Percentiles rank a stretch among this genome's conserved stretches.
phyloP scores from a whole-genome alignment of 2,113 vertebrate genomes.

The Agapornis roseicollis region DNA sequence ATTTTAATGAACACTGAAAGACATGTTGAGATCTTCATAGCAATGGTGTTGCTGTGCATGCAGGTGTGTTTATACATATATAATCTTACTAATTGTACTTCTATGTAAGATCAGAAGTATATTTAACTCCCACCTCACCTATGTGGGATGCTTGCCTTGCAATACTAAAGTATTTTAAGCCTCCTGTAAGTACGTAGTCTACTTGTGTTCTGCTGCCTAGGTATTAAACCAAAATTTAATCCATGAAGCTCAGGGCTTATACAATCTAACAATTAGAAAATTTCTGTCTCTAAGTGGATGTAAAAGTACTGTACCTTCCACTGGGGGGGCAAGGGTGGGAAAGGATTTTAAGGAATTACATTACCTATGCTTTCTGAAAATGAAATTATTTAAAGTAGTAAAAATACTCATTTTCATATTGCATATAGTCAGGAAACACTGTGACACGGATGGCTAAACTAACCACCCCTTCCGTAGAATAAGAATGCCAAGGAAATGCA shows the following conservation, averaged over 20 bases:
- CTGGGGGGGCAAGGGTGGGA: rapidly evolving
- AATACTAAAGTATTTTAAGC: not conserved
- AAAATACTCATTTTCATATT: not conserved
- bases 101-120: not conserved
- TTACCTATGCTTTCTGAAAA: not conserved
- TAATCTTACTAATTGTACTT: not conserved
- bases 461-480: not conserved
- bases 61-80: not conserved
- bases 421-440: not conserved
- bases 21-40: not conserved
- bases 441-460: not conserved
- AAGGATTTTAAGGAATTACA: not conserved
- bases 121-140: not conserved
- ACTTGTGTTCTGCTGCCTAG: not conserved
- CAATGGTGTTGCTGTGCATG: not conserved
- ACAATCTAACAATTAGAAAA: not conserved
- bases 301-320: not conserved
- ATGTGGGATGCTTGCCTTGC: not conserved
- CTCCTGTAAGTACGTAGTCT: not conserved
- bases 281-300: not conserved
- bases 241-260: not conserved
- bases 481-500: not conserved
- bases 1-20: not conserved
- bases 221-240: not conserved
- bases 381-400: not conserved